Evolutionary conservation across 2,113 vertebrate genomes (phyloP).

Genomic region (Holacanthus passer): DNA sequence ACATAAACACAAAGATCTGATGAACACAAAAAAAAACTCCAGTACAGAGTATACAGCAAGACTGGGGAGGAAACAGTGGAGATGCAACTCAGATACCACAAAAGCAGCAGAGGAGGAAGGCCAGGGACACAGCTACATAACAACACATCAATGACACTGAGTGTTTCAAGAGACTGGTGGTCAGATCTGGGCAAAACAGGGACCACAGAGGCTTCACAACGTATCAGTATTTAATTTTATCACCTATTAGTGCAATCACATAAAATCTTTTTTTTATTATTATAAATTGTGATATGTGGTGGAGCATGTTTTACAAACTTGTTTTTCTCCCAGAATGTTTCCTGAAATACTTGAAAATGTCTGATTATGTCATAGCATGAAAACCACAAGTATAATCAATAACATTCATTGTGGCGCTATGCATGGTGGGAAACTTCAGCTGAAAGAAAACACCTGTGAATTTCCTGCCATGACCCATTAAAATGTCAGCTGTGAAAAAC

Average conservation of each 20-base stretch:
- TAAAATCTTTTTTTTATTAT: no score
- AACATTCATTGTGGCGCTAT: not conserved
- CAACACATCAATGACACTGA: constrained; percentile 60
- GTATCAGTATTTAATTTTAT: not conserved
- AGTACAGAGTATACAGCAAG: constrained; percentile 23
- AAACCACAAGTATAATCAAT: not conserved
- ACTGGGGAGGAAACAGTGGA: constrained; percentile 51
- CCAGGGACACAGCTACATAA: constrained; percentile 58
- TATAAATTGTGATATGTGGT: not conserved
- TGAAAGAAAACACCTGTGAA: not conserved
- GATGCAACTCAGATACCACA: constrained; percentile 62
- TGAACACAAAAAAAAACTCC: constrained; percentile 39
- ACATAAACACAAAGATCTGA: constrained; percentile 44
- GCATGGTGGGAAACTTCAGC: not conserved
- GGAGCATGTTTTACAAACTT: not conserved
- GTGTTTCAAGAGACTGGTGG: constrained; percentile 45
- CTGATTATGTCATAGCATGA: not conserved
- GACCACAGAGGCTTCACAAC: not conserved
- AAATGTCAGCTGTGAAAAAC: not conserved
- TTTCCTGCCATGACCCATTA: not conserved
- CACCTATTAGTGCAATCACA: not conserved
- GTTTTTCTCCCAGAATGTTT: not conserved
- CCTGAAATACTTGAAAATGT: not conserved
- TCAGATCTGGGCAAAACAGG: constrained; percentile 77
- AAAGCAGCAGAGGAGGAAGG: constrained; percentile 60